Conservation (phyloP, 2,888 invertebrate genomes). For the Polydrusus cervinus region DNA sequence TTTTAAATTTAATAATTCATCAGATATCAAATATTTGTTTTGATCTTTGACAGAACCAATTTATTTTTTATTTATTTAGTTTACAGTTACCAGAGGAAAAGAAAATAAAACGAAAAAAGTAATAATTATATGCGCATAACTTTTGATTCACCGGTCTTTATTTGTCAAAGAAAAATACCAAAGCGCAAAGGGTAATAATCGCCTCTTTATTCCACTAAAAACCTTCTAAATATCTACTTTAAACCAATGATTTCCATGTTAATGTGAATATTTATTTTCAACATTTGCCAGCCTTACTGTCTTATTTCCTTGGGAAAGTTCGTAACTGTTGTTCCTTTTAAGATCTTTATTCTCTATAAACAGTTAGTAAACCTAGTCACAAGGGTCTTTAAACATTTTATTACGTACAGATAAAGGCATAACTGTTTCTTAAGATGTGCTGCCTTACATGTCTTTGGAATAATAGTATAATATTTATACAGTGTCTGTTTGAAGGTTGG, state of each 20-base stretch:
- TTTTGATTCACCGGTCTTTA: not conserved
- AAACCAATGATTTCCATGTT: conserved; percentile 36
- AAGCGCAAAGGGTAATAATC: conserved; percentile 3
- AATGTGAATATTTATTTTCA: conserved; percentile 29
- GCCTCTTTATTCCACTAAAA: conserved; percentile 4
- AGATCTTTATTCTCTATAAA: conserved; percentile 39
- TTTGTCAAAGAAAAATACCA: conserved; percentile 9
- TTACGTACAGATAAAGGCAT: conserved; percentile 51
- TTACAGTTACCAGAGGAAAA: no score
- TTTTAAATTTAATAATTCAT: no score
- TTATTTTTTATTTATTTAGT: no score
- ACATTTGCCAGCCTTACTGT: conserved; percentile 31
- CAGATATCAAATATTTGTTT: no score
- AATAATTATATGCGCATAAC: not conserved
- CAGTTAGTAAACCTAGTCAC: conserved; percentile 34
- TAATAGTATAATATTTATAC: no score
- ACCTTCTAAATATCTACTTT: conserved; percentile 12
- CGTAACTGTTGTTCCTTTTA: conserved; percentile 32
- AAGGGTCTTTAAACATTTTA: conserved; percentile 65
- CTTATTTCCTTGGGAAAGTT: conserved; percentile 36
- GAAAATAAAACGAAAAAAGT: not conserved
- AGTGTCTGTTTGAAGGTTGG: no score
- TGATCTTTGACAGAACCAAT: no score
- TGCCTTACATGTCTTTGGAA: no score
- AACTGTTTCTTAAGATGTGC: no score